Evolutionary conservation across 1,140 invertebrate species (phyloP).

Genomic region (Dendrolimus kikuchii): DNA sequence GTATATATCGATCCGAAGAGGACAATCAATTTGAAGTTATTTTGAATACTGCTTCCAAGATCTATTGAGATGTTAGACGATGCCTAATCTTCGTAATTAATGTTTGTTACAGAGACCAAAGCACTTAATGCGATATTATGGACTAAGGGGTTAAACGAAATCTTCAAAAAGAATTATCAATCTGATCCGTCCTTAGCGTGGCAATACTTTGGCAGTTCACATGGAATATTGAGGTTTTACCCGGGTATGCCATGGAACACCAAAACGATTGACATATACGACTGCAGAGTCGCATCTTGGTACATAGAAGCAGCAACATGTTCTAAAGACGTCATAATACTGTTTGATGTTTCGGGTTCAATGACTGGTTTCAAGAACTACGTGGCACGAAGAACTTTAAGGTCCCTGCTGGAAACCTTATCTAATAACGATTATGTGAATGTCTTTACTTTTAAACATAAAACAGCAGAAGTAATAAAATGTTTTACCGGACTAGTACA

Average conservation of each 20-base stretch:
- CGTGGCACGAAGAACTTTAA: conserved; percentile 81
- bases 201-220: conserved; percentile 96
- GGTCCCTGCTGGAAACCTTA: conserved; percentile 93
- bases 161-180: conserved; percentile 89
- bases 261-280: conserved; percentile 75
- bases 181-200: conserved; percentile 91
- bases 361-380: conserved; percentile 91
- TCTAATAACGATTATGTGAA: conserved; percentile 99
- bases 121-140: conserved; percentile 86
- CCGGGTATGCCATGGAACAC: conserved; percentile 81
- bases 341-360: conserved; percentile 96
- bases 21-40: conserved; percentile 1
- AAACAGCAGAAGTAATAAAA: conserved; percentile 78
- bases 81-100: neutral
- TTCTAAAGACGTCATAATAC: conserved; percentile 97
- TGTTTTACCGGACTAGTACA: conserved; percentile 92
- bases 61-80: no score
- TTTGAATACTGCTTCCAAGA: conserved; percentile 2
- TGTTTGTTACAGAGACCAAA: conserved; percentile 67
- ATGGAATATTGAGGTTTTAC: conserved; percentile 93
- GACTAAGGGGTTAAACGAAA: conserved; percentile 88
- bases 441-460: conserved; percentile 84
- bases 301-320: conserved; percentile 98
- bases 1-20: no score
- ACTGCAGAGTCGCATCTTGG: conserved; percentile 91